Evolutionary conservation across 2,113 vertebrate genomes (phyloP).

Genomic region (Ascaphus truei): DNA sequence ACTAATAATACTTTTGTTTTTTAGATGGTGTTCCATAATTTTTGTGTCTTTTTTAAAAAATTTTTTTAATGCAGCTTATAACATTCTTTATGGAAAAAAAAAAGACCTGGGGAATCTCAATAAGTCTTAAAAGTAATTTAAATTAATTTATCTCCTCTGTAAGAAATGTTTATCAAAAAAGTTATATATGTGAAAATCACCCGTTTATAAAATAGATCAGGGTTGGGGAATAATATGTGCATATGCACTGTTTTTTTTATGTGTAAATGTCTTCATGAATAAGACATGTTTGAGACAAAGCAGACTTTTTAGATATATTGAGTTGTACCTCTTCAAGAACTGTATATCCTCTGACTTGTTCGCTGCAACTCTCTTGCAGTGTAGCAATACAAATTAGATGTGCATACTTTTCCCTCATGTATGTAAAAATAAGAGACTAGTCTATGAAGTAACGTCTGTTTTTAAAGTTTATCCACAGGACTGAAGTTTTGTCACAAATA

Average conservation of each 20-base stretch:
- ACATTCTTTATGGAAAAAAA: conserved; percentile 66
- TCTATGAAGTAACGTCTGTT: conserved; percentile 42
- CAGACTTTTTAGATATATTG: conserved; percentile 53
- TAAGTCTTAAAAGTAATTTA: conserved; percentile 76
- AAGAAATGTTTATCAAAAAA: conserved; percentile 76
- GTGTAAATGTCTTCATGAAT: conserved; percentile 66
- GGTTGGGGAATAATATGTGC: conserved; percentile 61
- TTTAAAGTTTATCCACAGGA: too few species aligned
- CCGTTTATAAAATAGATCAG: conserved; percentile 47
- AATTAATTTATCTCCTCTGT: conserved; percentile 73
- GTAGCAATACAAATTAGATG: too few species aligned
- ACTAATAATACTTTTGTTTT: background rate
- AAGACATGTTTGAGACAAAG: conserved; percentile 58
- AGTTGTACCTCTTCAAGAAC: conserved; percentile 53
- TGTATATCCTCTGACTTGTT: conserved; percentile 48
- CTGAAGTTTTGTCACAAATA: too few species aligned
- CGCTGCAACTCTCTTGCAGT: too few species aligned
- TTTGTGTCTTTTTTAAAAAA: conserved; percentile 43
- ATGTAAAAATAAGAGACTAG: conserved; percentile 50
- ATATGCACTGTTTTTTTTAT: conserved; percentile 60
- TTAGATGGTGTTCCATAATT: background rate
- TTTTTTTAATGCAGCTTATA: conserved; percentile 67
- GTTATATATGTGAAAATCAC: conserved; percentile 69
- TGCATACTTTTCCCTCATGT: too few species aligned
- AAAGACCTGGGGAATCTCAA: conserved; percentile 66